These are phyloP conservation scores for Vollenhovia emeryi DNA, from an alignment of 1,140 invertebrate species.

Conservation along the genomic window DNA sequence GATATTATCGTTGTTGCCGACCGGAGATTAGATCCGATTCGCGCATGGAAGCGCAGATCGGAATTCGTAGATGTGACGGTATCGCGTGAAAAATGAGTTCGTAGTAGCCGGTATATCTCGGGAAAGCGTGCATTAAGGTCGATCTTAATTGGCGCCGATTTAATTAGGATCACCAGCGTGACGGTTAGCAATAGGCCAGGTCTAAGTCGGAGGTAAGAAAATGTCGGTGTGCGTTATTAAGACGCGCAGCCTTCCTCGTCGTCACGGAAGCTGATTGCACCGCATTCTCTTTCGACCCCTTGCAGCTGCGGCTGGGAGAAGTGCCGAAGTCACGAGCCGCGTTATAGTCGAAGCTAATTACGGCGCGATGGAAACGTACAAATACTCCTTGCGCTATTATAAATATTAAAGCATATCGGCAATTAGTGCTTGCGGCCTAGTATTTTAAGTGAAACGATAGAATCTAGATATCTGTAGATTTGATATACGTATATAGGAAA, in stretches of 20 bases:
- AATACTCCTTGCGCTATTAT: neutral
- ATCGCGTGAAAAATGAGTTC: constrained; percentile 77
- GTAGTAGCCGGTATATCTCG: constrained; percentile 74
- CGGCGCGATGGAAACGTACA: constrained; percentile 11
- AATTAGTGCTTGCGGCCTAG: neutral
- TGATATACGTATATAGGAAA: too few species aligned
- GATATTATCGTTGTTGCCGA: constrained; percentile 41
- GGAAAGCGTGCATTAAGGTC: constrained; percentile 82
- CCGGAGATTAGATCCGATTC: constrained; percentile 46
- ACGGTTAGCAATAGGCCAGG: constrained; percentile 80
- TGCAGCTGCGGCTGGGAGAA: constrained; percentile 6
- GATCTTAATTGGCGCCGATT: constrained; percentile 85
- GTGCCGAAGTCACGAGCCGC: constrained; percentile 42
- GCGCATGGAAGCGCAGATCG: constrained; percentile 27
- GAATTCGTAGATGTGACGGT: constrained; percentile 58
- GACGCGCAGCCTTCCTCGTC: constrained; percentile 79
- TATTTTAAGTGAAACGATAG: neutral
- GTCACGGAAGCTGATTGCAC: constrained; percentile 81
- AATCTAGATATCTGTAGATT: neutral
- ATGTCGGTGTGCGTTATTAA: constrained; percentile 81
- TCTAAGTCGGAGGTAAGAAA: constrained; percentile 76
- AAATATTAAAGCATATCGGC: constrained; percentile 30
- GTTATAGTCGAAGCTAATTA: constrained; percentile 43
- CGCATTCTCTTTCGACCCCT: constrained; percentile 52
- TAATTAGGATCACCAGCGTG: constrained; percentile 84